phyloP scores from a whole-genome alignment of 2,113 vertebrate genomes.

The Odontesthes bonariensis region DNA sequence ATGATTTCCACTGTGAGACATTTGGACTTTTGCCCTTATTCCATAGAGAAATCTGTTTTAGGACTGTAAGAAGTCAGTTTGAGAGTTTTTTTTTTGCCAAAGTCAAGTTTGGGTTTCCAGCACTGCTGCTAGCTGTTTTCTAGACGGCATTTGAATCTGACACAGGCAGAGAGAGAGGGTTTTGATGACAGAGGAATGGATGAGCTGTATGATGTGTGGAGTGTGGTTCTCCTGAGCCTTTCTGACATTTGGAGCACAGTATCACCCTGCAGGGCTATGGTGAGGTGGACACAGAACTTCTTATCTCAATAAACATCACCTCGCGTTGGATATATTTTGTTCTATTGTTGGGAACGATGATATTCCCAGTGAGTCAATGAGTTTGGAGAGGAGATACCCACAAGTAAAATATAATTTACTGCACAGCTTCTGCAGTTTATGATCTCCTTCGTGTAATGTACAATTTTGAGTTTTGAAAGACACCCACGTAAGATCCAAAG shows the following conservation, averaged over 20 bases:
- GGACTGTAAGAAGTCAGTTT: conserved; percentile 46
- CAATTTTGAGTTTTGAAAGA: conserved; percentile 43
- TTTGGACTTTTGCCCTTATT: conserved; percentile 49
- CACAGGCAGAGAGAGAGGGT: conserved; percentile 28
- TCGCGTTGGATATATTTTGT: background rate
- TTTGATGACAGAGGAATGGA: conserved; percentile 43
- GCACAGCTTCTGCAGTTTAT: background rate
- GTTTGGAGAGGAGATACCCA: too few species aligned
- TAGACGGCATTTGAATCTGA: conserved; percentile 44
- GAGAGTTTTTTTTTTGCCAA: conserved; percentile 44
- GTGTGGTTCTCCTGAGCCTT: conserved; percentile 40
- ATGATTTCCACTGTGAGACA: background rate
- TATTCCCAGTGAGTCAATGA: too few species aligned
- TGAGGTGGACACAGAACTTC: conserved; percentile 28
- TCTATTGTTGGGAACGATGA: too few species aligned
- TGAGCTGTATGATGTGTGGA: conserved; percentile 52
- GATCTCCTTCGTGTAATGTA: conserved; percentile 24
- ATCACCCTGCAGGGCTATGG: conserved; percentile 49
- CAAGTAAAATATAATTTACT: background rate
- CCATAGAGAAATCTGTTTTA: conserved; percentile 44
- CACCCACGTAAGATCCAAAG: conserved; percentile 19
- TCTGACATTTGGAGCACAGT: conserved; percentile 53
- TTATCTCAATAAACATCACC: too few species aligned
- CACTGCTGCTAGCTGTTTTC: conserved; percentile 46
- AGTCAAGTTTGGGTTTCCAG: conserved; percentile 31